phyloP scores from a whole-genome alignment of 2,888 invertebrate genomes.

The Torymus auratus region DNA sequence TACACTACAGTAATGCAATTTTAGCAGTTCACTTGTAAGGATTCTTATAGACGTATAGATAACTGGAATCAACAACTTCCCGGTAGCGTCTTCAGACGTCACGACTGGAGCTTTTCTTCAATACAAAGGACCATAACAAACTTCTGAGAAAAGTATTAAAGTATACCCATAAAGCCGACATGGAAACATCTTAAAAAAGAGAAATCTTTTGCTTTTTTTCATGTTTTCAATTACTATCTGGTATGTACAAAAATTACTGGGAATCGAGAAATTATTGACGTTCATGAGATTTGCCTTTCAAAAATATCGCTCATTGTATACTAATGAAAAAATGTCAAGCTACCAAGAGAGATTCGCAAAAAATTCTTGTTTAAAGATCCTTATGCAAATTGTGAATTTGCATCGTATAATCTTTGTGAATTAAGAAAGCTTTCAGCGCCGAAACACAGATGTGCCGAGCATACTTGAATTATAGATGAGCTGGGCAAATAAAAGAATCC shows the following conservation, averaged over 20 bases:
- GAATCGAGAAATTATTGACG: slow-evolving; percentile 21
- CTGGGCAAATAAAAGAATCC: slow-evolving; percentile 17
- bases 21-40: no score
- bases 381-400: slow-evolving; percentile 54
- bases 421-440: slow-evolving; percentile 43
- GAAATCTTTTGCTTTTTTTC: no score
- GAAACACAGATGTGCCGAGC: slow-evolving; percentile 30
- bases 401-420: slow-evolving; percentile 55
- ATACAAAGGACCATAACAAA: slow-evolving; percentile 35
- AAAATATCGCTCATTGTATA: slow-evolving; percentile 49
- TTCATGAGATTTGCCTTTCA: slow-evolving; percentile 28
- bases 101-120: no score
- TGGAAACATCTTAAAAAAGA: no score
- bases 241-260: no score
- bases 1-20: no score
- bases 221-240: no score
- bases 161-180: neutral
- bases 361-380: slow-evolving; percentile 38
- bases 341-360: neutral
- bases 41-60: no score
- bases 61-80: no score
- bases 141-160: slow-evolving; percentile 19
- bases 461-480: slow-evolving; percentile 50
- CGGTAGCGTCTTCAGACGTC: no score
- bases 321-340: slow-evolving; percentile 34